Conservation (phyloP, 2,113 vertebrate genomes). For the Chloropsis hardwickii region DNA sequence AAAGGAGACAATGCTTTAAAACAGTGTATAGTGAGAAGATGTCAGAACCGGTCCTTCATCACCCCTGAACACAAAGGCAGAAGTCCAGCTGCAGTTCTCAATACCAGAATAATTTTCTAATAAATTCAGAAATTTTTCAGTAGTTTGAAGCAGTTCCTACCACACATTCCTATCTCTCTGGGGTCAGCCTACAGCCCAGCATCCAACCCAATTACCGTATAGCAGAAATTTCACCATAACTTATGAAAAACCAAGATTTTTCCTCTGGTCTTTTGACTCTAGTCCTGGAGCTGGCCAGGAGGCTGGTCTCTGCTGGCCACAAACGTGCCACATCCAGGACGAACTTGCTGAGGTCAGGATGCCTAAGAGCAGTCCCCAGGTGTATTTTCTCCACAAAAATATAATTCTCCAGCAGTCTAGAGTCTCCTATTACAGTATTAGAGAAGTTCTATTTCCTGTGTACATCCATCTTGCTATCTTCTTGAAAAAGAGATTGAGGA, state of each 20-base stretch:
- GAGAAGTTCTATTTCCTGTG: neutral
- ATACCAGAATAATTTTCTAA: neutral
- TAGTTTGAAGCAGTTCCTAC: neutral
- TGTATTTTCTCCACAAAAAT: neutral
- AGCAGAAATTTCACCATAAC: neutral
- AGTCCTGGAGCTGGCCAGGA: neutral
- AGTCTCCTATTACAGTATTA: neutral
- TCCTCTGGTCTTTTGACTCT: neutral
- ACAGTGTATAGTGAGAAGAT: neutral
- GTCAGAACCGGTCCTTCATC: neutral
- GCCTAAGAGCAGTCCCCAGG: neutral
- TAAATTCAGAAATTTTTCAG: neutral
- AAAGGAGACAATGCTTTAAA: neutral
- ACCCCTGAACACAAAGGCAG: neutral
- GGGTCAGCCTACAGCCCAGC: neutral
- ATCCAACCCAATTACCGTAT: accelerated
- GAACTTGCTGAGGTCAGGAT: neutral
- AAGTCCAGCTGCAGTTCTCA: neutral
- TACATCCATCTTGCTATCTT: neutral
- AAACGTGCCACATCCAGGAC: accelerated
- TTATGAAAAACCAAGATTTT: neutral
- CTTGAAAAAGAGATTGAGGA: neutral
- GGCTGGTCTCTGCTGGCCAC: neutral
- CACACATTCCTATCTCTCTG: neutral
- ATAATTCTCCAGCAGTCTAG: neutral